Conservation (phyloP, 2,888 invertebrate genomes). For the Himalopsyche anomala region DNA sequence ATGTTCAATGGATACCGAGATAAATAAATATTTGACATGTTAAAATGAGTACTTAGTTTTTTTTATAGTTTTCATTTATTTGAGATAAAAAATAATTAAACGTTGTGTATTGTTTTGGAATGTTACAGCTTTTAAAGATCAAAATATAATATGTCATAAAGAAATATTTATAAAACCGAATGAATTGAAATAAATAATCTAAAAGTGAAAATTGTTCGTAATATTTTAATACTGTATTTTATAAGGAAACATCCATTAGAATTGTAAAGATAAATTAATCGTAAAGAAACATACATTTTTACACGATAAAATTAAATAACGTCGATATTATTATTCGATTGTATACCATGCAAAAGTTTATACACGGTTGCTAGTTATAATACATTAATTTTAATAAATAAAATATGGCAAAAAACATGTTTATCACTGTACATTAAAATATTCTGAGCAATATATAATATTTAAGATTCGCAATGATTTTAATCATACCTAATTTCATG, state of each 20-base stretch:
- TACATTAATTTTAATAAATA: constrained; percentile 52
- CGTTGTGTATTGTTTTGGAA: no score
- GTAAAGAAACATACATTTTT: constrained; percentile 35
- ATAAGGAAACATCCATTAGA: background rate
- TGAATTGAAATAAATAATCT: background rate
- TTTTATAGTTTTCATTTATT: no score
- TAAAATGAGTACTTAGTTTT: no score
- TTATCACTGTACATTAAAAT: constrained; percentile 35
- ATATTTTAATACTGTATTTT: background rate
- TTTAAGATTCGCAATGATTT: background rate
- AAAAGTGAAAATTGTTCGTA: background rate
- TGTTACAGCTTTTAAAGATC: no score
- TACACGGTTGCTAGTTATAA: background rate
- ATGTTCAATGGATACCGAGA: no score
- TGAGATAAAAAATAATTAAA: no score
- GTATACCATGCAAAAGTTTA: constrained; percentile 4
- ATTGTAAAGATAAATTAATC: background rate
- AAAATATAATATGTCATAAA: no score
- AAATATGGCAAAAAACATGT: constrained; percentile 59
- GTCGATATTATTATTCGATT: constrained; percentile 40
- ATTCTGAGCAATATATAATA: constrained; percentile 39
- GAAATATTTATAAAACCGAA: background rate
- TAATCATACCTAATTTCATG: constrained; percentile 11
- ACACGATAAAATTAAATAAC: constrained; percentile 33
- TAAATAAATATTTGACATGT: no score